Conservation (phyloP, 2,888 invertebrate species). For the Saturnia japonica region DNA sequence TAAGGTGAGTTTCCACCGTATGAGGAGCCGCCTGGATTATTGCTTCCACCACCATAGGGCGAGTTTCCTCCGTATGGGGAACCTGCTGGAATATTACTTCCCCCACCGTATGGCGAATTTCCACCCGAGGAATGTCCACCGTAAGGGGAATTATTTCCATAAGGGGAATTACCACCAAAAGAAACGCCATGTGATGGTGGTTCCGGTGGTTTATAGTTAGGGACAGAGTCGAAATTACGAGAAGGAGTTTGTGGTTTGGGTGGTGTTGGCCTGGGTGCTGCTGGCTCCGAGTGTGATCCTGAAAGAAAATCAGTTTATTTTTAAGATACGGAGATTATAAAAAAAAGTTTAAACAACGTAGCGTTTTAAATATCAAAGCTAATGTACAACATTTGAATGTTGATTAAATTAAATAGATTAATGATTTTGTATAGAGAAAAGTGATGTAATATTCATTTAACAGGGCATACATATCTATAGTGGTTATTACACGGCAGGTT, state of each 20-base stretch:
- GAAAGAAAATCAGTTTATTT: slow-evolving; percentile 32
- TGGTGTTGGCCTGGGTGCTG: slow-evolving; percentile 50
- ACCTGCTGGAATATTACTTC: slow-evolving; percentile 20
- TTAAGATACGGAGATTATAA: too few relatives aligned
- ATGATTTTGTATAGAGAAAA: too few relatives aligned
- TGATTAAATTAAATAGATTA: too few relatives aligned
- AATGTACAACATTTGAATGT: too few relatives aligned
- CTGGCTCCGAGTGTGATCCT: slow-evolving; percentile 70
- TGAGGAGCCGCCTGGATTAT: slow-evolving; percentile 26
- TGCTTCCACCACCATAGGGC: slow-evolving; percentile 28
- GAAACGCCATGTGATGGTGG: slow-evolving; percentile 53
- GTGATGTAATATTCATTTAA: too few relatives aligned
- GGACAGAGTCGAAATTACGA: slow-evolving; percentile 57
- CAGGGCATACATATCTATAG: too few relatives aligned
- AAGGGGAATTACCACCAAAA: slow-evolving; percentile 43
- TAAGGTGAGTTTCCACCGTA: slow-evolving; percentile 37
- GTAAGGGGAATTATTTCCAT: slow-evolving; percentile 34
- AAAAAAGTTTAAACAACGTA: too few relatives aligned
- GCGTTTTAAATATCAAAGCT: too few relatives aligned
- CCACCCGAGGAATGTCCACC: slow-evolving; percentile 27
- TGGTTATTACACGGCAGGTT: too few relatives aligned
- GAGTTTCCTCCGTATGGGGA: slow-evolving; percentile 34
- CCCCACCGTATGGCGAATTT: slow-evolving; percentile 31
- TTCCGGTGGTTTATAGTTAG: slow-evolving; percentile 72
- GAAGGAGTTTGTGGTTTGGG: slow-evolving; percentile 59